Percentiles rank a stretch among this genome's conserved stretches.
Conservation (phyloP, 2,113 vertebrate genomes). For the Xiphias gladius region DNA sequence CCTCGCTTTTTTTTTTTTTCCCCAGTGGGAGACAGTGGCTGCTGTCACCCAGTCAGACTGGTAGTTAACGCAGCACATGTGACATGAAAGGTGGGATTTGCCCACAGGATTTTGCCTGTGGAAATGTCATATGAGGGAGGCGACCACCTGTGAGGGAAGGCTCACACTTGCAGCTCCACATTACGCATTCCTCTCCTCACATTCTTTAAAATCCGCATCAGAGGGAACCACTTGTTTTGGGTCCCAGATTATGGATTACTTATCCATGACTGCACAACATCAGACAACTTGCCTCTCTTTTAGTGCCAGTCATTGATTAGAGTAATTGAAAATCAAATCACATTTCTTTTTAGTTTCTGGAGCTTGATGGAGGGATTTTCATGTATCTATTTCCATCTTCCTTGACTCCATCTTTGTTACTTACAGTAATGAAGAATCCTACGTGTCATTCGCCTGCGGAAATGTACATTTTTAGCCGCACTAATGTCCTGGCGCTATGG, state of each 20-base stretch:
- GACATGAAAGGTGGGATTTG: constrained; percentile 37
- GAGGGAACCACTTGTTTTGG: constrained; percentile 45
- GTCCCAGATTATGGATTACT: constrained; percentile 53
- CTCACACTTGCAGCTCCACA: constrained; percentile 11
- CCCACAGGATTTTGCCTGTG: neutral
- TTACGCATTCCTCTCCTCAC: constrained; percentile 47
- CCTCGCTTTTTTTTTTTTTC: neutral
- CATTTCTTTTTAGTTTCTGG: neutral
- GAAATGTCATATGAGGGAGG: constrained; percentile 34
- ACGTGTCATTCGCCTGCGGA: too few relatives aligned
- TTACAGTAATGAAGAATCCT: too few relatives aligned
- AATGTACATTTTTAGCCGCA: too few relatives aligned
- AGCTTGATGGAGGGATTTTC: too few relatives aligned
- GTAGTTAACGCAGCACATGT: constrained; percentile 18
- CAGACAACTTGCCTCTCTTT: constrained; percentile 23
- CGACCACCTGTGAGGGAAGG: constrained; percentile 18
- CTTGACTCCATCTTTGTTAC: too few relatives aligned
- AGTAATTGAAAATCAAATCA: neutral
- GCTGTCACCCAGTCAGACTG: neutral
- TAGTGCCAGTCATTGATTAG: neutral
- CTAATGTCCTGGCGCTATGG: too few relatives aligned
- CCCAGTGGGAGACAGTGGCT: neutral
- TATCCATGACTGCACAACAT: constrained; percentile 60
- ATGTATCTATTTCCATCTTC: too few relatives aligned
- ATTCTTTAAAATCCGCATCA: constrained; percentile 55